Percentiles rank a stretch among this genome's conserved stretches.
These are phyloP conservation scores for Drosophila gaucha DNA, from an alignment of 2,888 invertebrate genomes.

Conservation along the genomic window DNA sequence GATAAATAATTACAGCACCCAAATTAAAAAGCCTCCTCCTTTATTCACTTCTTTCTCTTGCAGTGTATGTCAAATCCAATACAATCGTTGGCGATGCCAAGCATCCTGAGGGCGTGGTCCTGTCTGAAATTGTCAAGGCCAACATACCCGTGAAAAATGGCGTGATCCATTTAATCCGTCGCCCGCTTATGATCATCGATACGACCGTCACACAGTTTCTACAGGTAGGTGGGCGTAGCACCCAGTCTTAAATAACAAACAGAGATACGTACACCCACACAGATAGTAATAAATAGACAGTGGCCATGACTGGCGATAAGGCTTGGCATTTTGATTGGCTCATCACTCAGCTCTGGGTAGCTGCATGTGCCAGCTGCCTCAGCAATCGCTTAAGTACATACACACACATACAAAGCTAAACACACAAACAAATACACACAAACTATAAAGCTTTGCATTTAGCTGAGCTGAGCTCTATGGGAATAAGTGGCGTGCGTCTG, in stretches of 20 bases:
- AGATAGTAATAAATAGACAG: conserved; percentile 30
- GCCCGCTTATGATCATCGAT: conserved; percentile 96
- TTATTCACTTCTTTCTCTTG: conserved; percentile 5
- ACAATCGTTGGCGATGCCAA: conserved; percentile 91
- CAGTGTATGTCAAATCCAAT: conserved; percentile 93
- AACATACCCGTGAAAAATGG: conserved; percentile 97
- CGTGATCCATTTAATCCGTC: conserved; percentile 95
- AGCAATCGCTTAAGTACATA: conserved; percentile 23
- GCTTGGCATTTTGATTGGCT: conserved; percentile 64
- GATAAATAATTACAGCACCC: conserved; percentile 53
- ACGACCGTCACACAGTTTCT: conserved; percentile 94
- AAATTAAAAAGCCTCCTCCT: too few species aligned
- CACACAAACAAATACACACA: conserved; percentile 7
- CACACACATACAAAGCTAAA: conserved; percentile 4
- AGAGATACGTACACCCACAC: conserved; percentile 31
- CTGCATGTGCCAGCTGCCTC: conserved; percentile 19
- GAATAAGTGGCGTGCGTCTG: conserved; percentile 7
- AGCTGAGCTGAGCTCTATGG: conserved; percentile 45
- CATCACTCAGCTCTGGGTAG: conserved; percentile 38
- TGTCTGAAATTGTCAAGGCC: conserved; percentile 94
- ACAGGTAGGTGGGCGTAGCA: conserved; percentile 87
- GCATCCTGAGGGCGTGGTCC: conserved; percentile 92
- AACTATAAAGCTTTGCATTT: conserved; percentile 60
- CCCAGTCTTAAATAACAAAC: conserved; percentile 14
- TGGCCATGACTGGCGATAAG: conserved; percentile 51